Evolutionary conservation across 1,140 invertebrate species (phyloP).

Genomic region (Aphaenogaster ashmeadi): DNA sequence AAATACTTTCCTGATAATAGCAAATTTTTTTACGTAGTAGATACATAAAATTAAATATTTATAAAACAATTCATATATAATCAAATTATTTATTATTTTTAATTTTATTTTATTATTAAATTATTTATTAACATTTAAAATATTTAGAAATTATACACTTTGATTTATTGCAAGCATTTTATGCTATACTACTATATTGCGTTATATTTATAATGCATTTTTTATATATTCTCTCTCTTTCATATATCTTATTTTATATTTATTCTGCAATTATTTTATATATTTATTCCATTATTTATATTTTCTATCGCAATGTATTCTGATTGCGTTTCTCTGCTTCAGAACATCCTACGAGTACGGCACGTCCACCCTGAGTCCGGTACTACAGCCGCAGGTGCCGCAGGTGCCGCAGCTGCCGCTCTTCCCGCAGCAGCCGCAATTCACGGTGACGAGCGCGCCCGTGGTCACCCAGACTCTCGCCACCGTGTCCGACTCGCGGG

Average conservation of each 20-base stretch:
- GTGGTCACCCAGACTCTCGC: conserved; percentile 93
- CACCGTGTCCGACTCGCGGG: conserved; percentile 93
- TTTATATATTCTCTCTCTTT: neutral
- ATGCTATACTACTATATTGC: neutral
- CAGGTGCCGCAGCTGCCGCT: conserved; percentile 87
- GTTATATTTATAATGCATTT: no score
- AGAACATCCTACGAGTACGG: conserved; percentile 92
- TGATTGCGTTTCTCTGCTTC: neutral
- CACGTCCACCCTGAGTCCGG: conserved; percentile 89
- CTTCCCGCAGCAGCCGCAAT: conserved; percentile 90
- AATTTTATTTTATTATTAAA: no score
- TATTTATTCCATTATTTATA: neutral
- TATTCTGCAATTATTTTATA: neutral
- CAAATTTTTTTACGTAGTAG: neutral
- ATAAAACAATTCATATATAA: neutral
- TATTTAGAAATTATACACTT: neutral
- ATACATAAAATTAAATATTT: conserved; percentile 4
- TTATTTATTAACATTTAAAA: neutral
- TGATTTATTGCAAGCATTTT: neutral
- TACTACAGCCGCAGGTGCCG: conserved; percentile 84
- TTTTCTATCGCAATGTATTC: neutral
- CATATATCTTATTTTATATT: neutral
- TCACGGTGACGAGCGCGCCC: conserved; percentile 93
- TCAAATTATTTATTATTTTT: no score
- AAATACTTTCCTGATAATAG: neutral